Evolutionary conservation across 2,888 invertebrate genomes (phyloP).

Genomic region (Adelphocoris suturalis): DNA sequence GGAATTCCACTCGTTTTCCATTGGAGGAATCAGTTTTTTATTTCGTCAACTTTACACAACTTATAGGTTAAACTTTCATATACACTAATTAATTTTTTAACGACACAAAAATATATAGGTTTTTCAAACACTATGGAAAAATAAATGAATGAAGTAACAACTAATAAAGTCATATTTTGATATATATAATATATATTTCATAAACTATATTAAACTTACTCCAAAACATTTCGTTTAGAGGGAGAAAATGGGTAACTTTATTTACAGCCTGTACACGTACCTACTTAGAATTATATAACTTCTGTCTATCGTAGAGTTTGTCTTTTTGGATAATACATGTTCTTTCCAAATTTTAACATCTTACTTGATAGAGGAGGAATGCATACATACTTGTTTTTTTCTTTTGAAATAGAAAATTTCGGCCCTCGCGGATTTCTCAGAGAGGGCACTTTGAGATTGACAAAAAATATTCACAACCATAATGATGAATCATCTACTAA

Average conservation of each 20-base stretch:
- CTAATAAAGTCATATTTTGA: slow-evolving; percentile 39
- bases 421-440: slow-evolving; percentile 61
- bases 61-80: slow-evolving; percentile 35
- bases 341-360: slow-evolving; percentile 4
- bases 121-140: slow-evolving; percentile 61
- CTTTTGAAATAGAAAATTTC: slow-evolving; percentile 57
- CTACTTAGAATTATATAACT: neutral
- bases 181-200: slow-evolving; percentile 61
- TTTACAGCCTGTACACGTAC: slow-evolving; percentile 66
- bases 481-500: slow-evolving; percentile 74
- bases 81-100: slow-evolving; percentile 47
- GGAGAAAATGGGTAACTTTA: slow-evolving; percentile 38
- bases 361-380: slow-evolving; percentile 48
- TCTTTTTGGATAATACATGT: slow-evolving; percentile 9
- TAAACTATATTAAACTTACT: slow-evolving; percentile 64
- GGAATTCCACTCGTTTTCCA: neutral
- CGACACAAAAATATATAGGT: slow-evolving; percentile 67
- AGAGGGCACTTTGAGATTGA: slow-evolving; percentile 71
- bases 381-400: slow-evolving; percentile 24
- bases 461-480: slow-evolving; percentile 75
- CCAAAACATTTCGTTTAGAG: slow-evolving; percentile 43
- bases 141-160: slow-evolving; percentile 45
- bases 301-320: slow-evolving; percentile 31
- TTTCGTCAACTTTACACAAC: slow-evolving; percentile 33
- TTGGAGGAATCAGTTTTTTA: slow-evolving; percentile 9